Base-by-base conservation (phyloP, 2,113 vertebrate genomes). In the Typhlomys cinereus region DNA sequence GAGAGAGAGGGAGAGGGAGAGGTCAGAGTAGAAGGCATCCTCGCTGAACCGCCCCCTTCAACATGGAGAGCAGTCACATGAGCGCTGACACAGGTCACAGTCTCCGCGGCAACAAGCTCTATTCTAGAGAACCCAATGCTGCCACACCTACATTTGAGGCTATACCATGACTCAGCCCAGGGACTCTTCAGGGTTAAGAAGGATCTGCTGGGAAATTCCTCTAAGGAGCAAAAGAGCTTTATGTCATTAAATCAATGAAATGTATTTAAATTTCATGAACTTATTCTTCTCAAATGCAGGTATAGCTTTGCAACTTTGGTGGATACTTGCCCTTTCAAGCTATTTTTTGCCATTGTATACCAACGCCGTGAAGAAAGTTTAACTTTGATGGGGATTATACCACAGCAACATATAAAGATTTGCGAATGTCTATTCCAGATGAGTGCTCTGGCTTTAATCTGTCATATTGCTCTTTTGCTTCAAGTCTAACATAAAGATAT, bases 401-500 rank as follows among this genome's bases (percentile, higher is more conserved):
- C 34, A 86, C 54, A 74, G 31, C 61, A 20, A 67, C 27, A 14
- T 67, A 59, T 2, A 81, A 73, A 92, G 52, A 90, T 73, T 79
- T 27, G 39, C 39, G 57, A 96, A 59, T 18, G 44, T 79, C 69
- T 41, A 48, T 86, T 92, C 27, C 21, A 70, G 44, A 14, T 86
- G 90, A 94, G 70, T 71, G 39, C 48, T 80, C 86, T 61, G 34
- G 29, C 59, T 85, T 54, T 94, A 78, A 89, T 90, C 59, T 93
- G 54, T 59, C 52, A 25, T 44, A 27, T 4, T 62, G 8, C 34
- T 66, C 27, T 69, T 52, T 69, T 39, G 34, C 23, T 74, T 74
- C 36, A 59, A 92, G 52, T 54, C 50, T 67, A 44, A 3, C 36
- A 23, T 90, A 88, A 85, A 90, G 50, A 92, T 91, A 36, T 18